A percentile compares a stretch with the other conserved stretches of the same genome.
These are phyloP conservation scores for Adelosebastes latens DNA, from an alignment of 2,797 vertebrate species.

Conservation along the genomic window DNA sequence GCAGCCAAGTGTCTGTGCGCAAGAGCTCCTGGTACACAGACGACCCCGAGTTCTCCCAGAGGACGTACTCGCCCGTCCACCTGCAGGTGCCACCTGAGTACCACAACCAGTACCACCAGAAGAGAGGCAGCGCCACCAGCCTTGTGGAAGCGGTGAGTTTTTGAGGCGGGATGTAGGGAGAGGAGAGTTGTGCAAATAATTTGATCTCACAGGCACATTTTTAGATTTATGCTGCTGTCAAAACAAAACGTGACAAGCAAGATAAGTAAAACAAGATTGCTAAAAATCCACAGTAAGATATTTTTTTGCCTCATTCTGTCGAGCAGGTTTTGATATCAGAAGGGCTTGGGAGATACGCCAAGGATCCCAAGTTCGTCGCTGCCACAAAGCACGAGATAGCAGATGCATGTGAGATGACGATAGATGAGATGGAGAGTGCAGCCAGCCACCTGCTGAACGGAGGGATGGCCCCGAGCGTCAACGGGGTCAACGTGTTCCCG, in stretches of 20 bases:
- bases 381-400: constrained; percentile 98
- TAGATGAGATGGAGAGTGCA: constrained; percentile 99
- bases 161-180: neutral
- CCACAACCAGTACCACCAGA: constrained; percentile 93
- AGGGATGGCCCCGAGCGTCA: constrained; percentile 84
- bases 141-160: constrained; percentile 96
- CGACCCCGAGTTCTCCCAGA: constrained; percentile 91
- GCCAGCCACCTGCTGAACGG: constrained; percentile 96
- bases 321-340: constrained; percentile 98
- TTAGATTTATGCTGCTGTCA: neutral
- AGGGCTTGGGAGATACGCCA: constrained; percentile 95
- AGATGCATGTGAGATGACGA: constrained; percentile 98
- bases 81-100: constrained; percentile 93
- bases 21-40: constrained; percentile 99
- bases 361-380: constrained; percentile 97
- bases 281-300: neutral
- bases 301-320: constrained; percentile 15
- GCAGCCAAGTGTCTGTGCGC: constrained; percentile 91
- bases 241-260: constrained; percentile 4
- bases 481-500: constrained; percentile 88
- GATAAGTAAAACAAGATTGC: neutral
- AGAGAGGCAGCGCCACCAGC: constrained; percentile 96
- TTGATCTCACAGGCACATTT: neutral
- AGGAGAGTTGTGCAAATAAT: neutral
- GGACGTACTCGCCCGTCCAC: constrained; percentile 91